A percentile compares a stretch with the other conserved stretches of the same genome.
phyloP scores from a whole-genome alignment of 2,113 vertebrate species.

The Embiotoca jacksoni region DNA sequence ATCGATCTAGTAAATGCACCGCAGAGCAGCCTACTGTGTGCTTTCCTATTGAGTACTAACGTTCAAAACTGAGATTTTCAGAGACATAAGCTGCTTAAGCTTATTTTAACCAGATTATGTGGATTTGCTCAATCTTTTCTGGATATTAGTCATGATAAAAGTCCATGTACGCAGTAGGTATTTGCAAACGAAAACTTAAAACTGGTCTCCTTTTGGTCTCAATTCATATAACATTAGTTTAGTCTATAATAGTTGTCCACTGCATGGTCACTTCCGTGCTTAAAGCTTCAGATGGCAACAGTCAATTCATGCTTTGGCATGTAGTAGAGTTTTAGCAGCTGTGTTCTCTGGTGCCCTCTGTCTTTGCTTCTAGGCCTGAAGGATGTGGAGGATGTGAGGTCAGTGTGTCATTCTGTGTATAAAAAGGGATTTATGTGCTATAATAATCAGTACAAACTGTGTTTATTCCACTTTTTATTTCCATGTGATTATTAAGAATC shows the following conservation, averaged over 20 bases:
- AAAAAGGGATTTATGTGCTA: not conserved
- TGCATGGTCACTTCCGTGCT: slow-evolving; percentile 28
- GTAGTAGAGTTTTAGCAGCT: not conserved
- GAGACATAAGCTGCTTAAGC: slow-evolving; percentile 41
- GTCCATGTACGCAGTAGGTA: too few relatives aligned
- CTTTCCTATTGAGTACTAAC: slow-evolving; percentile 27
- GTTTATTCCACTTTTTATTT: slow-evolving; percentile 2
- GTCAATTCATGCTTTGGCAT: slow-evolving; percentile 33
- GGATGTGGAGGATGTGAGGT: slow-evolving; percentile 4
- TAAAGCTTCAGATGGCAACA: slow-evolving; percentile 55
- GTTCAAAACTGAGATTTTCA: slow-evolving; percentile 47
- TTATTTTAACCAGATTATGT: slow-evolving; percentile 51
- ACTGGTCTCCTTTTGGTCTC: not conserved
- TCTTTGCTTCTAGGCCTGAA: slow-evolving; percentile 20
- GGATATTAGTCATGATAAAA: too few relatives aligned
- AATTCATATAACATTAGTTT: not conserved
- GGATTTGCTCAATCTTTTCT: slow-evolving; percentile 4
- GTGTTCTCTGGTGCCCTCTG: slow-evolving; percentile 62
- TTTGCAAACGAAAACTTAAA: not conserved
- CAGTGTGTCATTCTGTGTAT: not conserved
- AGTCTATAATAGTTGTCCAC: not conserved
- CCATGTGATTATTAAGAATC: slow-evolving; percentile 6
- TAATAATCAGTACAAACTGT: slow-evolving; percentile 7
- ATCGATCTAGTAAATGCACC: slow-evolving; percentile 54
- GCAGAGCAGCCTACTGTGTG: not conserved